These are phyloP conservation scores for Drosophila nigricruria DNA, from an alignment of 2,888 invertebrate genomes.

Conservation along the genomic window DNA sequence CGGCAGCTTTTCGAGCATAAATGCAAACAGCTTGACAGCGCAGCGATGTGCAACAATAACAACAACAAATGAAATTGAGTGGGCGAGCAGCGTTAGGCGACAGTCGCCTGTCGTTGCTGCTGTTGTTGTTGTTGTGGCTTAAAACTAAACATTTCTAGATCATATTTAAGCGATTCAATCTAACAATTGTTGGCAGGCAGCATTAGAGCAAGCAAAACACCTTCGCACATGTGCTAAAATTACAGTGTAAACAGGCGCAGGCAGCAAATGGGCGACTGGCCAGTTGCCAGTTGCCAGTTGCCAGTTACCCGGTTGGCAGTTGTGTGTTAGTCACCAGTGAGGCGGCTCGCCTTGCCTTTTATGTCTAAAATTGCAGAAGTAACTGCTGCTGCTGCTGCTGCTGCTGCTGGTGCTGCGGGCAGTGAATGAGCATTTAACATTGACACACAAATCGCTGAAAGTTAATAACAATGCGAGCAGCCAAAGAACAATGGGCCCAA, in stretches of 20 bases:
- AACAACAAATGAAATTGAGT: slow-evolving; percentile 55
- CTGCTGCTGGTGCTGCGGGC: slow-evolving; percentile 52
- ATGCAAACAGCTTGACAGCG: slow-evolving; percentile 61
- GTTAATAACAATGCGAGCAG: slow-evolving; percentile 53
- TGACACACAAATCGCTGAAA: slow-evolving; percentile 82
- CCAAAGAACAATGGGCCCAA: slow-evolving; percentile 47
- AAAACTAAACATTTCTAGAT: slow-evolving; percentile 76
- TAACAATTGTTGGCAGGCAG: slow-evolving; percentile 66
- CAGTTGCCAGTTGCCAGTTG: slow-evolving; percentile 39
- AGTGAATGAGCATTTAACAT: slow-evolving; percentile 79
- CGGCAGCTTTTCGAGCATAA: slow-evolving; percentile 67
- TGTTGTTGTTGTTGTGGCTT: slow-evolving; percentile 26
- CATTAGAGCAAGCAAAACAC: slow-evolving; percentile 64
- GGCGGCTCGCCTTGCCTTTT: slow-evolving; percentile 72
- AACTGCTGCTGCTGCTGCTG: slow-evolving; percentile 47
- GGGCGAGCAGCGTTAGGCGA: slow-evolving; percentile 64
- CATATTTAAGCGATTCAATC: slow-evolving; percentile 77
- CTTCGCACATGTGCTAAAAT: slow-evolving; percentile 82
- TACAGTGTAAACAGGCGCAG: slow-evolving; percentile 64
- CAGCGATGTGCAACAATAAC: slow-evolving; percentile 58
- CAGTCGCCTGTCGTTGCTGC: slow-evolving; percentile 49
- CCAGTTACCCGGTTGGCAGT: slow-evolving; percentile 27
- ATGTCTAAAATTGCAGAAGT: slow-evolving; percentile 83
- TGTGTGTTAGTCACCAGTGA: slow-evolving; percentile 61
- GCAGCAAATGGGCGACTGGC: slow-evolving; percentile 50